Base-by-base conservation (phyloP, 92 coral and sea anemone species). In the Chrysogorgia sp. region DNA sequence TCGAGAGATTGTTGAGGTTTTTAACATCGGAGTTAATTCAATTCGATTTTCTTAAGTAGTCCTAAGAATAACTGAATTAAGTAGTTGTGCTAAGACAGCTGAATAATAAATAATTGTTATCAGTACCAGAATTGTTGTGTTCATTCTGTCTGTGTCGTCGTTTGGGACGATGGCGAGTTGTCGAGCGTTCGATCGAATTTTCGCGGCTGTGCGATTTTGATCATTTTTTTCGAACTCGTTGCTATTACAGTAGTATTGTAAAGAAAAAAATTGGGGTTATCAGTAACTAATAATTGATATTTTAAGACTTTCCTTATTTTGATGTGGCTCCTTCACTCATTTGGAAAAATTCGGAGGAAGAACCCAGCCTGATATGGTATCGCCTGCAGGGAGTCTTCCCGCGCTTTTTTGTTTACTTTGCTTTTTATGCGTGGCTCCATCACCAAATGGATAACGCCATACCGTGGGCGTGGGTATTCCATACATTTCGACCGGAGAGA, bases 401-500 rank as follows among this genome's bases (percentile, higher is more conserved):
- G 64, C 64, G 64, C 64, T 19, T 24, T 58, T 19, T 17, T 43
- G 9, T 43, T 43, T 43, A 43, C 17, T 8, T 43, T 9, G 10
- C 4, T 9, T 29, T 30, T 33, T 3, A 63, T 30, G n/a, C 33
- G 70, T 63, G 70, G 49, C 1, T 64, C 71, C 2, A 31, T 64
- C 49, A 35, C 50, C 20, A 21, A 2, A 4, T 64, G 50, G 71
- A 6, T 8, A 6, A 64, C 17, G 22, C 0, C 43, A 63, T 66
- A 68, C 75, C n/a, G n/a, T n/a, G n/a, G n/a, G n/a, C 75, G 26
- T 26, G 0, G 7, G 75, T 41, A 41, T 41, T 68, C 75, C 75
- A 68, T 68, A 68, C 75, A 68, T 68, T 68, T 68, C 75, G 58
- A 68, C 75, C 58, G 75, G 34, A 68, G 17, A 43, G 75, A 40